Percentiles rank a stretch among this genome's conserved stretches.
These are phyloP conservation scores for Atta texana DNA, from an alignment of 1,140 invertebrate genomes.

Conservation along the genomic window DNA sequence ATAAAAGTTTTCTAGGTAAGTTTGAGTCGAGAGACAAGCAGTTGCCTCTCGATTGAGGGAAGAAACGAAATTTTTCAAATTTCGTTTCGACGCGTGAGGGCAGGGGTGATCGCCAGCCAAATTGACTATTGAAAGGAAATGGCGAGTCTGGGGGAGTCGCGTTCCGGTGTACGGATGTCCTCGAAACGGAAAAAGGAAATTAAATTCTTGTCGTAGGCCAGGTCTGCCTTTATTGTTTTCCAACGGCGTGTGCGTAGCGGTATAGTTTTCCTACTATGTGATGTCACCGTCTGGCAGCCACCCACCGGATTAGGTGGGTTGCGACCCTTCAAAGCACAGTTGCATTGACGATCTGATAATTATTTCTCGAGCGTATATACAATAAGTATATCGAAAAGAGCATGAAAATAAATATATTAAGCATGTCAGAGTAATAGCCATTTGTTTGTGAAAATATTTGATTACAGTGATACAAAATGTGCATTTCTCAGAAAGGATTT, in stretches of 20 bases:
- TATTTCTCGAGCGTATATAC: conserved; percentile 36
- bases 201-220: conserved; percentile 78
- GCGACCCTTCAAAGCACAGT: conserved; percentile 23
- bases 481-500: not conserved
- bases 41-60: conserved; percentile 15
- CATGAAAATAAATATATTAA: not conserved
- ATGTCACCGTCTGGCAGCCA: conserved; percentile 8
- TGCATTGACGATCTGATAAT: conserved; percentile 43
- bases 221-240: conserved; percentile 64
- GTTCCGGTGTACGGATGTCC: conserved; percentile 55
- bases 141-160: conserved; percentile 42
- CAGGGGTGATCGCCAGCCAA: conserved; percentile 68
- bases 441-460: not conserved
- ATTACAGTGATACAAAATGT: not conserved
- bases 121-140: conserved; percentile 74
- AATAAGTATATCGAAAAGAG: not conserved
- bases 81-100: conserved; percentile 33
- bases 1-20: conserved; percentile 4
- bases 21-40: conserved; percentile 21
- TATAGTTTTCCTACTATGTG: conserved; percentile 51
- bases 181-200: conserved; percentile 76
- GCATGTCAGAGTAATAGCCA: not conserved
- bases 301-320: not conserved
- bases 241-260: conserved; percentile 34
- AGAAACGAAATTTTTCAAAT: conserved; percentile 54